A percentile compares a stretch with the other conserved stretches of the same genome.
phyloP scores from a whole-genome alignment of 2,113 vertebrate genomes.

The Synodontis membranacea region DNA sequence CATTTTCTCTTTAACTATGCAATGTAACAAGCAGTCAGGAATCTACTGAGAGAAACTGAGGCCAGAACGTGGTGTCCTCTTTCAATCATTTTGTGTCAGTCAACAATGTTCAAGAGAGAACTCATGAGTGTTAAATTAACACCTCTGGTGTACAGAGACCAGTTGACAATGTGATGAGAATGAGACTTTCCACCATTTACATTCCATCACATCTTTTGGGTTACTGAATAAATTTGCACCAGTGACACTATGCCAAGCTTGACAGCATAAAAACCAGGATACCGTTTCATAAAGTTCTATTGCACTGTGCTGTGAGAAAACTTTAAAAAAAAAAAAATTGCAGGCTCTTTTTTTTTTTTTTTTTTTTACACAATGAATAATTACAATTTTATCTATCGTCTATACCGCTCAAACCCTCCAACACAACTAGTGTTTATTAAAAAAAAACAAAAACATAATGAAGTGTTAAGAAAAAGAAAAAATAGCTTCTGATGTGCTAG shows the following conservation, averaged over 20 bases:
- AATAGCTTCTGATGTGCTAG: background rate
- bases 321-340: background rate
- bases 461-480: background rate
- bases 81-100: background rate
- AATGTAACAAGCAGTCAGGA: background rate
- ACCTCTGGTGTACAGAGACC: slow-evolving; percentile 10
- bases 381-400: background rate
- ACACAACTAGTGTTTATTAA: background rate
- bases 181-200: slow-evolving; percentile 17
- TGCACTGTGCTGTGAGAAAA: background rate
- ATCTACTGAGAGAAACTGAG: background rate
- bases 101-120: background rate
- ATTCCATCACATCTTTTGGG: background rate
- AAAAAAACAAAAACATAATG: background rate
- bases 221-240: slow-evolving; percentile 1
- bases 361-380: background rate
- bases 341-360: background rate
- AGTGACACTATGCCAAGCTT: background rate
- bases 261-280: background rate
- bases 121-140: background rate
- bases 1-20: background rate
- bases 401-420: background rate
- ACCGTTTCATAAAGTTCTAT: background rate
- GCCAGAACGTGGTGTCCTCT: background rate
- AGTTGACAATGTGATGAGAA: background rate